phyloP scores from a whole-genome alignment of 2,888 invertebrate genomes.

The Drosophila subsilvestris region DNA sequence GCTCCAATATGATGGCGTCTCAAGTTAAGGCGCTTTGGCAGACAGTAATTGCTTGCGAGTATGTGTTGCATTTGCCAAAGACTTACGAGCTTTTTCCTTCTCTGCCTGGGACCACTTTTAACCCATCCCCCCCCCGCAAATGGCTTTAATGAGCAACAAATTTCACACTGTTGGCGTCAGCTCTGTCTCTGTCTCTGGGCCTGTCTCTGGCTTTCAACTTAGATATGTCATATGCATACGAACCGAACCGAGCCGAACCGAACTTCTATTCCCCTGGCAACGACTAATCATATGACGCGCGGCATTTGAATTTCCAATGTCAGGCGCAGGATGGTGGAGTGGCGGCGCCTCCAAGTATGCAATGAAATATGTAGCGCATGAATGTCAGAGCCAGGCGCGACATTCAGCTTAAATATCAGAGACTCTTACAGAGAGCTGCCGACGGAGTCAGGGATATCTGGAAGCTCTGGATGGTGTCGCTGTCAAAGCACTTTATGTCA shows the following conservation, averaged over 20 bases:
- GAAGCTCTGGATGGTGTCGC: constrained; percentile 58
- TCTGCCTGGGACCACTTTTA: background rate
- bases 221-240: constrained; percentile 75
- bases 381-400: constrained; percentile 72
- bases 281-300: constrained; percentile 69
- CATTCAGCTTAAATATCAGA: constrained; percentile 69
- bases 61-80: constrained; percentile 29
- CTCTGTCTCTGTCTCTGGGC: background rate
- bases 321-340: constrained; percentile 5
- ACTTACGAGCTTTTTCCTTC: constrained; percentile 30
- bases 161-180: constrained; percentile 35
- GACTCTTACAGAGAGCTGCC: constrained; percentile 28
- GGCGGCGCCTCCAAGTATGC: constrained; percentile 62
- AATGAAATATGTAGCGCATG: constrained; percentile 78
- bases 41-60: constrained; percentile 50
- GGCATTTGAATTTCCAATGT: constrained; percentile 76
- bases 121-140: background rate
- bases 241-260: background rate
- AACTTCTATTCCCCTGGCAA: constrained; percentile 1
- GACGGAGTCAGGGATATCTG: constrained; percentile 7
- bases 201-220: constrained; percentile 41
- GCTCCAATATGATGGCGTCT: constrained; percentile 36
- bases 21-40: constrained; percentile 64
- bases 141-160: constrained; percentile 45
- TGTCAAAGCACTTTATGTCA: constrained; percentile 82